A percentile compares a stretch with the other conserved stretches of the same genome.
Conservation (phyloP, 1,140 invertebrate genomes). For the Drosophila sulfurigaster region DNA sequence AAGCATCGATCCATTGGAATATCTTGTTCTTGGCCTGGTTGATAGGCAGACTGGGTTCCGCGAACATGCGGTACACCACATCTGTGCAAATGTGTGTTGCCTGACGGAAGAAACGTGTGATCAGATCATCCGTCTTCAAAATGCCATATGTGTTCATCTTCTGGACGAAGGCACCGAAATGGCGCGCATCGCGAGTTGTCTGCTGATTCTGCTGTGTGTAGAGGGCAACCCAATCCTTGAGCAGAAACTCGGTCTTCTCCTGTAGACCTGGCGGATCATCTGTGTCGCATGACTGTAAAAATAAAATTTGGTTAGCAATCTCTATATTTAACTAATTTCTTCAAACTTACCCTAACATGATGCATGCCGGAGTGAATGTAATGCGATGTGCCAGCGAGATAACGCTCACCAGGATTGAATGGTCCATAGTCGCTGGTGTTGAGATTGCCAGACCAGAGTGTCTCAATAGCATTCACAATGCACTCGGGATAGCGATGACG, state of each 20-base stretch:
- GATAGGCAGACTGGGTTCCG: slow-evolving; percentile 86
- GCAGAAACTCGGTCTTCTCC: slow-evolving; percentile 97
- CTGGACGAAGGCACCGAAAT: slow-evolving; percentile 97
- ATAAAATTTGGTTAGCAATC: neutral
- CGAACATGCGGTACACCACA: slow-evolving; percentile 93
- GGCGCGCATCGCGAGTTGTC: slow-evolving; percentile 94
- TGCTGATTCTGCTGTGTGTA: slow-evolving; percentile 89
- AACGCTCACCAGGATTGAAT: slow-evolving; percentile 89
- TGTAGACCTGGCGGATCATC: slow-evolving; percentile 96
- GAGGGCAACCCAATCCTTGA: slow-evolving; percentile 97
- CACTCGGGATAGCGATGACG: slow-evolving; percentile 93
- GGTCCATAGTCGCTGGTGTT: slow-evolving; percentile 86
- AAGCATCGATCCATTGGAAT: slow-evolving; percentile 98
- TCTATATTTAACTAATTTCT: neutral
- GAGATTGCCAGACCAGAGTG: slow-evolving; percentile 89
- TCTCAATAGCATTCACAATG: slow-evolving; percentile 90
- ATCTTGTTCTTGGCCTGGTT: slow-evolving; percentile 94
- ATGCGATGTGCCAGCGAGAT: slow-evolving; percentile 91
- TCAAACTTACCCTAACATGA: slow-evolving; percentile 88
- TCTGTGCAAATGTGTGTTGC: slow-evolving; percentile 99
- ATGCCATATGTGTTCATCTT: slow-evolving; percentile 99
- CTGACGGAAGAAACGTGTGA: slow-evolving; percentile 98
- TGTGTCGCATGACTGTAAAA: slow-evolving; percentile 90
- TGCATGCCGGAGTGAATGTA: slow-evolving; percentile 97
- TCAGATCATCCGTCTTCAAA: slow-evolving; percentile 98